These are phyloP conservation scores for Drosophila punjabiensis DNA, from an alignment of 1,140 invertebrate species.

Conservation along the genomic window DNA sequence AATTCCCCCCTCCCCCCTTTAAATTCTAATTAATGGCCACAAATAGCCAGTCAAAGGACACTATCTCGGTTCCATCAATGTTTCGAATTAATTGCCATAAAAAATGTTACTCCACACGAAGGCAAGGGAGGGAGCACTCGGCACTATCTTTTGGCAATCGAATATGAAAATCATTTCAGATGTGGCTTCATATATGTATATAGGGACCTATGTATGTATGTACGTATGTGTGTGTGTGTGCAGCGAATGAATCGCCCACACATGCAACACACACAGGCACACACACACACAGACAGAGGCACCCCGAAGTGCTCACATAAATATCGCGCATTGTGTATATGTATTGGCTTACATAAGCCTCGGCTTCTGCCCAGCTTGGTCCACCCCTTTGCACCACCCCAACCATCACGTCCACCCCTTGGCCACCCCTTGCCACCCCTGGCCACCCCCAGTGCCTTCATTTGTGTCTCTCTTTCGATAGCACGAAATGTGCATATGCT, in stretches of 20 bases:
- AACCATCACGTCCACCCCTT: conserved; percentile 9
- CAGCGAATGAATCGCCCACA: conserved; percentile 41
- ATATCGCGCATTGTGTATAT: conserved; percentile 78
- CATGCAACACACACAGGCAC: conserved; percentile 6
- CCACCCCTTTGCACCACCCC: conserved; percentile 28
- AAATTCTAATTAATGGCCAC: neutral
- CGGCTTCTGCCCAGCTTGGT: conserved; percentile 60
- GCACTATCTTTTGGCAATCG: conserved; percentile 32
- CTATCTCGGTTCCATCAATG: neutral
- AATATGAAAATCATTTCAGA: conserved; percentile 26
- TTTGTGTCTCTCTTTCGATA: conserved; percentile 63
- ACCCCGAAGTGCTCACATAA: conserved; percentile 56
- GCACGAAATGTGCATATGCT: conserved; percentile 81
- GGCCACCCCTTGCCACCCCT: conserved; percentile 17
- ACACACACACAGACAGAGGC: conserved; percentile 7
- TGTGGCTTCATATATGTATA: conserved; percentile 13
- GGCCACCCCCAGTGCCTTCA: conserved; percentile 8
- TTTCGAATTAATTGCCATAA: conserved; percentile 11
- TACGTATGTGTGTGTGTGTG: conserved; percentile 4
- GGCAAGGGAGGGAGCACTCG: neutral
- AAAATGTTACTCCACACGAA: neutral
- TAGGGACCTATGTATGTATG: neutral
- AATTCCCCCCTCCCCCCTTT: neutral
- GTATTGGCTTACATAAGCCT: conserved; percentile 81
- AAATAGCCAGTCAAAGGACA: neutral